Conservation (phyloP, 2,888 invertebrate species). For the Octonoba sinensis region DNA sequence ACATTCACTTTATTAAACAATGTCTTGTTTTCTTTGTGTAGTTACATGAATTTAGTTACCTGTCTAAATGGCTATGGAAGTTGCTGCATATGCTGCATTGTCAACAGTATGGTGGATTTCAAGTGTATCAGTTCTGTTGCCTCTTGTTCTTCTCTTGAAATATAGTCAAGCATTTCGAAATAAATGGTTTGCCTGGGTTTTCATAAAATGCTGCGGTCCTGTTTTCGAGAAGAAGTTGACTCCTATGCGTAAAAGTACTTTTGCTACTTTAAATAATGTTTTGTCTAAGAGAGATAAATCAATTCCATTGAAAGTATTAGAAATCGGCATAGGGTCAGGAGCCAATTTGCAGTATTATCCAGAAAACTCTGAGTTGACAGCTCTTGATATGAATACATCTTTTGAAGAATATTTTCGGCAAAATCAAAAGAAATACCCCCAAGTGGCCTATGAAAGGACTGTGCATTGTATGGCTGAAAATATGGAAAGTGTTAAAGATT, state of each 20-base stretch:
- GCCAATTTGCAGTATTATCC: slow-evolving; percentile 67
- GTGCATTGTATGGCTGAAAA: slow-evolving; percentile 66
- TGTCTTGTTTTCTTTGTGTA: too few relatives aligned
- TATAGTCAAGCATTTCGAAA: slow-evolving; percentile 20
- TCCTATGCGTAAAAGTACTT: slow-evolving; percentile 14
- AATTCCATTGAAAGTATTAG: slow-evolving; percentile 29
- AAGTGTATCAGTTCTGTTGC: slow-evolving; percentile 12
- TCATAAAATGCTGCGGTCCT: neutral
- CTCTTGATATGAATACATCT: slow-evolving; percentile 67
- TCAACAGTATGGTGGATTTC: slow-evolving; percentile 31
- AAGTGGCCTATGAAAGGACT: slow-evolving; percentile 65
- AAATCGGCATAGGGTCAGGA: slow-evolving; percentile 63
- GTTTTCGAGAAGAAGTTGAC: neutral
- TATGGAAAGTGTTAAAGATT: slow-evolving; percentile 67
- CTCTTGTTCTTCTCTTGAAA: slow-evolving; percentile 26
- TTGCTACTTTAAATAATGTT: slow-evolving; percentile 17
- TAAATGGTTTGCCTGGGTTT: slow-evolving; percentile 29
- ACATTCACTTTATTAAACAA: too few relatives aligned
- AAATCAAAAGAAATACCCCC: slow-evolving; percentile 58
- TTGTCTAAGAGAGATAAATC: slow-evolving; percentile 9
- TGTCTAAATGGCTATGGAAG: slow-evolving; percentile 3
- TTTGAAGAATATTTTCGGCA: slow-evolving; percentile 66
- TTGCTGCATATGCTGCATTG: slow-evolving; percentile 4
- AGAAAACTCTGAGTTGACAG: slow-evolving; percentile 66
- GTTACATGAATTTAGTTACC: too few relatives aligned